phyloP scores from a whole-genome alignment of 2,797 vertebrate species.

The Karalla daura region DNA sequence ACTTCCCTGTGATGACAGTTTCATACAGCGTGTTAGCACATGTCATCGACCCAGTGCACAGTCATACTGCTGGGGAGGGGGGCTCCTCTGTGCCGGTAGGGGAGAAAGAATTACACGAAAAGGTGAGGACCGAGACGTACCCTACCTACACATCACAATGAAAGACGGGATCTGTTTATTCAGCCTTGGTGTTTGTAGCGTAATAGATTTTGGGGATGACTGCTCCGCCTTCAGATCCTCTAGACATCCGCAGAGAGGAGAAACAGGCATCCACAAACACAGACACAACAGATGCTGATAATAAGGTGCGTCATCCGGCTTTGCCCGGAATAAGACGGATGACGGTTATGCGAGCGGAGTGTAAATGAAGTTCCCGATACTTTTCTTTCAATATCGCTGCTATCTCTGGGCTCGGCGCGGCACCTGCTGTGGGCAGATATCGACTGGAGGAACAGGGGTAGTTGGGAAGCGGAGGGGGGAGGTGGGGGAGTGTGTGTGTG shows the following conservation, averaged over 20 bases:
- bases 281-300: conserved; percentile 59
- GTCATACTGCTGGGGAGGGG: conserved; percentile 41
- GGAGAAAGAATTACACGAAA: conserved; percentile 58
- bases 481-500: conserved; percentile 16
- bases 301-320: conserved; percentile 56
- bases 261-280: conserved; percentile 49
- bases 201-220: conserved; percentile 43
- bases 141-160: conserved; percentile 34
- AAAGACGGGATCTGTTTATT: conserved; percentile 49
- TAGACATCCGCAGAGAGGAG: conserved; percentile 28
- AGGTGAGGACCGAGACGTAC: conserved; percentile 54
- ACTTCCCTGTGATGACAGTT: conserved; percentile 67
- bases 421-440: conserved; percentile 82
- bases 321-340: conserved; percentile 54
- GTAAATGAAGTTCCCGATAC: conserved; percentile 64
- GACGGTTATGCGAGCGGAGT: conserved; percentile 56
- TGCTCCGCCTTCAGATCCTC: conserved; percentile 36
- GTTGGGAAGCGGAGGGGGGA: conserved; percentile 11
- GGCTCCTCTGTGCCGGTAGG: conserved; percentile 43
- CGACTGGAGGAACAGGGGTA: conserved; percentile 55
- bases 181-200: conserved; percentile 36
- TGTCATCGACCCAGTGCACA: conserved; percentile 60
- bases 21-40: conserved; percentile 66
- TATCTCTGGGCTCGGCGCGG: conserved; percentile 59
- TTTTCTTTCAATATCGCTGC: conserved; percentile 65